Evolutionary conservation across 2,797 vertebrate genomes (phyloP).

Genomic region (Lophotriccus pileatus): DNA sequence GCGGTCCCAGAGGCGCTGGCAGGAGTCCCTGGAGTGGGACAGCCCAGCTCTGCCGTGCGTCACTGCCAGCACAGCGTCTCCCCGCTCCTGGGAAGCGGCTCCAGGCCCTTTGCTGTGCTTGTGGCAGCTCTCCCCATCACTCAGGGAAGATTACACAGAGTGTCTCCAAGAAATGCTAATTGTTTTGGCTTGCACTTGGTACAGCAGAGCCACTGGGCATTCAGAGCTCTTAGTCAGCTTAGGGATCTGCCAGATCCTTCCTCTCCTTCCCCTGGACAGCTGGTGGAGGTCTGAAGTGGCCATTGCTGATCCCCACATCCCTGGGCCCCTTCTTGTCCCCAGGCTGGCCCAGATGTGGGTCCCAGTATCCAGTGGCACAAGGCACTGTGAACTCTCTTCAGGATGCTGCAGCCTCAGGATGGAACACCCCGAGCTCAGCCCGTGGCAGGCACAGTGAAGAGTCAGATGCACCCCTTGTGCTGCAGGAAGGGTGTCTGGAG

Average conservation of each 20-base stretch:
- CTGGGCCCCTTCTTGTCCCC: background rate
- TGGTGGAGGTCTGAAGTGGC: background rate
- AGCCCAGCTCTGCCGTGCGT: background rate
- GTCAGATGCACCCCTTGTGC: background rate
- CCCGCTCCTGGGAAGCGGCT: background rate
- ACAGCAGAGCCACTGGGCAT: slow-evolving; percentile 28
- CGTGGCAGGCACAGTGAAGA: rapidly evolving
- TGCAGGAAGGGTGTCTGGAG: background rate
- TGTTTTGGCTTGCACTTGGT: slow-evolving; percentile 34
- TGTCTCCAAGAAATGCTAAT: slow-evolving; percentile 54
- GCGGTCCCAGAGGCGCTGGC: background rate
- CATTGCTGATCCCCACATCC: background rate
- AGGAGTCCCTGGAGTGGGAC: background rate
- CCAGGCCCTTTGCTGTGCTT: background rate
- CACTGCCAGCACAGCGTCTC: background rate
- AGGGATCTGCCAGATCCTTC: slow-evolving; percentile 15
- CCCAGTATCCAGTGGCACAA: rapidly evolving
- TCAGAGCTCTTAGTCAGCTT: slow-evolving; percentile 25
- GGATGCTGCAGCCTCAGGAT: background rate
- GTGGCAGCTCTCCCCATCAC: slow-evolving; percentile 1
- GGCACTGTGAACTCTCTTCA: rapidly evolving
- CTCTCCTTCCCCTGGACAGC: background rate
- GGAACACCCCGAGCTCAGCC: background rate
- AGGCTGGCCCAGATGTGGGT: background rate
- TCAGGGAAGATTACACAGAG: slow-evolving; percentile 15